Evolutionary conservation across 1,140 invertebrate genomes (phyloP).

Genomic region (Zophobas atratus): DNA sequence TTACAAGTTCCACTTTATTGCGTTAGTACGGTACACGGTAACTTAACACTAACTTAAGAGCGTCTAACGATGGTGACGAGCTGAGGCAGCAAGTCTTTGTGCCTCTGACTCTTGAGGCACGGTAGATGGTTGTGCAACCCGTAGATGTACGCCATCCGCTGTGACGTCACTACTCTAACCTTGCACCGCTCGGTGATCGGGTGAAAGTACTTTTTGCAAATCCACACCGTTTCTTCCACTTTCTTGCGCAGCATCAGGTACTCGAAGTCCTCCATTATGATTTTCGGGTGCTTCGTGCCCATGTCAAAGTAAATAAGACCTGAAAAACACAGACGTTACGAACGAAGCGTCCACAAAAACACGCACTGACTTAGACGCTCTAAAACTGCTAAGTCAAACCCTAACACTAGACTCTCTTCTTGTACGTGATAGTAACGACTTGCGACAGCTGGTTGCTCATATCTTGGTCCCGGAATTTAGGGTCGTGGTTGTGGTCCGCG

Average conservation of each 20-base stretch:
- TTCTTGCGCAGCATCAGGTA: slow-evolving; percentile 52
- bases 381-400: background rate
- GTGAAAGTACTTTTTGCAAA: slow-evolving; percentile 43
- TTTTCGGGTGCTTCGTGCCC: slow-evolving; percentile 60
- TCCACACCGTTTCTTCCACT: slow-evolving; percentile 53
- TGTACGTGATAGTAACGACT: slow-evolving; percentile 39
- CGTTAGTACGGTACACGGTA: no score
- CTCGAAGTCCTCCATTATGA: slow-evolving; percentile 56
- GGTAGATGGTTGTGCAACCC: slow-evolving; percentile 54
- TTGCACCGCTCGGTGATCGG: slow-evolving; percentile 50
- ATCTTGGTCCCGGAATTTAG: slow-evolving; percentile 36
- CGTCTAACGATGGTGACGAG: slow-evolving; percentile 46
- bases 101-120: slow-evolving; percentile 34
- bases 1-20: no score
- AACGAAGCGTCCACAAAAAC: background rate
- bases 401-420: background rate
- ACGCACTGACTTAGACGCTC: background rate
- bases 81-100: slow-evolving; percentile 46
- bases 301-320: slow-evolving; percentile 57
- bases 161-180: slow-evolving; percentile 48
- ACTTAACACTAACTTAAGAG: no score
- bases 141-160: slow-evolving; percentile 43
- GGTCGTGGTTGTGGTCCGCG: slow-evolving; percentile 54
- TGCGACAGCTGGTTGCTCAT: slow-evolving; percentile 46
- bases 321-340: slow-evolving; percentile 42